These are phyloP conservation scores for Rhabdomys pumilio DNA, from an alignment of 2,797 vertebrate genomes.

Conservation along the genomic window DNA sequence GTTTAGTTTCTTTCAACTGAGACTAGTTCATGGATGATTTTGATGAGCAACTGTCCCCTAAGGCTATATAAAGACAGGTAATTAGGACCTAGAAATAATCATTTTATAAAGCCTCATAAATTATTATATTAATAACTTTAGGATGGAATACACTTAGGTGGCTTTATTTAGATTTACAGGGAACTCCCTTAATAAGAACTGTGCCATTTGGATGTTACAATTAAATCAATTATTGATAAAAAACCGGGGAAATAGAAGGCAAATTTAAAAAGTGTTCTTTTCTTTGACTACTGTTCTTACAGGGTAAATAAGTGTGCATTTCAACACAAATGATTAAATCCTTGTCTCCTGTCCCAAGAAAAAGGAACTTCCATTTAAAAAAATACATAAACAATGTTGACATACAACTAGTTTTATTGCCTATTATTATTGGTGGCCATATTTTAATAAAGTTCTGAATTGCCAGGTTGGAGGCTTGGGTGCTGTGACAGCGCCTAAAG, in stretches of 20 bases:
- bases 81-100: conserved; percentile 46
- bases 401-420: background rate
- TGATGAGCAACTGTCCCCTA: background rate
- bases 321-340: background rate
- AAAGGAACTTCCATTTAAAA: background rate
- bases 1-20: conserved; percentile 58
- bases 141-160: background rate
- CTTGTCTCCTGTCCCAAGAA: background rate
- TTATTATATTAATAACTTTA: conserved; percentile 8
- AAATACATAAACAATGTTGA: background rate
- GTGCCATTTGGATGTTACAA: conserved; percentile 19
- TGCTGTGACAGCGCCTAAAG: background rate
- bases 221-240: background rate
- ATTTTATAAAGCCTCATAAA: conserved; percentile 15
- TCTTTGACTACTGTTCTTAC: background rate
- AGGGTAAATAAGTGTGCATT: background rate
- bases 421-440: background rate
- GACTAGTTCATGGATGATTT: background rate
- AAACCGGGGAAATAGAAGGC: background rate
- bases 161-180: conserved; percentile 41
- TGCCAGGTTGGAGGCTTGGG: background rate
- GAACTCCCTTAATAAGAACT: conserved; percentile 1
- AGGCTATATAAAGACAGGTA: background rate
- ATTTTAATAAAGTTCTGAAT: background rate
- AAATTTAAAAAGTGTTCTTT: background rate